Evolutionary conservation across 2,888 invertebrate genomes (phyloP).

Genomic region (Bugulina stolonifera): DNA sequence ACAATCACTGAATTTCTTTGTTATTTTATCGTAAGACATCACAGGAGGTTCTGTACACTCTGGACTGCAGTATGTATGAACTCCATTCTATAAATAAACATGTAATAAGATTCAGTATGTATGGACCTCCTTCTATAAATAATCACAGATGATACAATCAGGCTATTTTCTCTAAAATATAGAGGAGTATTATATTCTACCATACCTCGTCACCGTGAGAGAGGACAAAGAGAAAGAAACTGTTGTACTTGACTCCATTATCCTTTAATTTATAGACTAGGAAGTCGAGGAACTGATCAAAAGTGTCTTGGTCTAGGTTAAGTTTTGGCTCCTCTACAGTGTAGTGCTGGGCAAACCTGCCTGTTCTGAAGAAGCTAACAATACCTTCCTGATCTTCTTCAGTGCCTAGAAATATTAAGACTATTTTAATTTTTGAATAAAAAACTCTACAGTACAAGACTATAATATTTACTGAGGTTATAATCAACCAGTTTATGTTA

Average conservation of each 20-base stretch:
- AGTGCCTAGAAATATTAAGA: slow-evolving; percentile 17
- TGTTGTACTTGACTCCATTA: not conserved
- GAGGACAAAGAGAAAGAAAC: slow-evolving; percentile 15
- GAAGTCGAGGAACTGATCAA: not conserved
- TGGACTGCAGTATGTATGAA: not conserved
- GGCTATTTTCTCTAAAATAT: not conserved
- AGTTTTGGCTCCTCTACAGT: not conserved
- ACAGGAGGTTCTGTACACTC: not conserved
- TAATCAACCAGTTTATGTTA: too few relatives aligned
- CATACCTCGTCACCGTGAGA: slow-evolving; percentile 14
- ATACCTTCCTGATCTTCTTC: slow-evolving; percentile 2
- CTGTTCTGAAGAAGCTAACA: not conserved
- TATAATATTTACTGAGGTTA: too few relatives aligned
- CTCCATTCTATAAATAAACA: not conserved
- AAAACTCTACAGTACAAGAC: too few relatives aligned
- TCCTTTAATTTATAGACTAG: not conserved
- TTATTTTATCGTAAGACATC: not conserved
- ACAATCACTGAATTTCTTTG: not conserved
- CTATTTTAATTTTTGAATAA: too few relatives aligned
- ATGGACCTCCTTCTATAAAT: too few relatives aligned
- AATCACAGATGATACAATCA: not conserved
- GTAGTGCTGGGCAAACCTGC: not conserved
- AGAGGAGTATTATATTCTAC: not conserved
- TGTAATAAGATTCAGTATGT: too few relatives aligned
- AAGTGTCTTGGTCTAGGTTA: not conserved